Percentiles rank a stretch among this genome's conserved stretches.
Conservation (phyloP, 2,113 vertebrate genomes). For the Galemys pyrenaicus region DNA sequence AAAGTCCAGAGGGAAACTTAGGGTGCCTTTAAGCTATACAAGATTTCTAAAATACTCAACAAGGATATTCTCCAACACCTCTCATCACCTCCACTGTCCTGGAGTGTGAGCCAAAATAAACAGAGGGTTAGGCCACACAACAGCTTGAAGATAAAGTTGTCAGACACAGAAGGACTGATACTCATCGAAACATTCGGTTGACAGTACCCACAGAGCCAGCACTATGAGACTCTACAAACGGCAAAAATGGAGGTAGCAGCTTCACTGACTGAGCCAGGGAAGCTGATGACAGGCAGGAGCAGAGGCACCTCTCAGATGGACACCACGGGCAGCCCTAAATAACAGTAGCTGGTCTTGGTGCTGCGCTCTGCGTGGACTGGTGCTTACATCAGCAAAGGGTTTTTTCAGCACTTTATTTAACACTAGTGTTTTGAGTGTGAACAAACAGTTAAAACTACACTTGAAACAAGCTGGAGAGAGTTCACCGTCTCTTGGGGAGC, state of each 20-base stretch:
- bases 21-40: not conserved
- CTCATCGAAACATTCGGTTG: not conserved
- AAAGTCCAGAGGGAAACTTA: not conserved
- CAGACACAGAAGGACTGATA: conserved; percentile 22
- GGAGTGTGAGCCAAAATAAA: conserved; percentile 23
- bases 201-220: too few relatives aligned
- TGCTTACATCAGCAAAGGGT: not conserved
- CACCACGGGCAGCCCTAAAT: rapidly evolving
- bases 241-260: not conserved
- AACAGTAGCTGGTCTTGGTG: not conserved
- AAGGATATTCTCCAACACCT: not conserved
- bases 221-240: not conserved
- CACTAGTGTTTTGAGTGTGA: not conserved
- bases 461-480: not conserved
- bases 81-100: not conserved
- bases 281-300: not conserved
- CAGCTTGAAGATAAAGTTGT: conserved; percentile 38
- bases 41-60: not conserved
- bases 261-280: not conserved
- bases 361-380: rapidly evolving
- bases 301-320: not conserved
- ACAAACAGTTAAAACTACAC: not conserved
- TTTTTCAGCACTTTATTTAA: not conserved
- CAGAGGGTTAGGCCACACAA: not conserved
- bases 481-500: not conserved